phyloP scores from a whole-genome alignment of 92 coral and sea anemone genomes.

The Micromussa lordhowensis region DNA sequence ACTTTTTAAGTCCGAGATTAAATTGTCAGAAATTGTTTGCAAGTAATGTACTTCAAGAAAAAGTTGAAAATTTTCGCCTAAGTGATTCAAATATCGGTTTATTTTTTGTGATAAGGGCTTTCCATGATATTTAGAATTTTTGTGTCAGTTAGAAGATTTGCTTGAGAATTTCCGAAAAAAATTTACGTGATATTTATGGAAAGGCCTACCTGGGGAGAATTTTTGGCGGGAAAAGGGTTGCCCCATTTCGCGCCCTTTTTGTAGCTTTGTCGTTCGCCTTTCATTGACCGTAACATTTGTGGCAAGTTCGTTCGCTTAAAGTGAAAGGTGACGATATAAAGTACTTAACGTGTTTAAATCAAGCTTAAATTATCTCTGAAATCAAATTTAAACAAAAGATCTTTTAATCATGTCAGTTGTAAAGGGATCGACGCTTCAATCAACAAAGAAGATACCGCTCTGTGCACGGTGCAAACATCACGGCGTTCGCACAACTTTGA shows the following conservation, averaged over 20 bases:
- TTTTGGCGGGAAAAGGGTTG: conserved; percentile 37
- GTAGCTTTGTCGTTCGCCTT: not conserved
- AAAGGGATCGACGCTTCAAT: conserved; percentile 10
- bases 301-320: not conserved
- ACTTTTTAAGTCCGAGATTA: too few relatives aligned
- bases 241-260: conserved; percentile 14
- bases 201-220: not conserved
- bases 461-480: conserved; percentile 78
- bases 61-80: too few relatives aligned
- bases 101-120: too few relatives aligned
- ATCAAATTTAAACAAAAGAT: not conserved
- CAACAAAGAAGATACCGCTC: conserved; percentile 61
- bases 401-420: conserved; percentile 5
- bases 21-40: too few relatives aligned
- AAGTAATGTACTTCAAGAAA: too few relatives aligned
- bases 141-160: too few relatives aligned
- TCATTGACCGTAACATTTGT: conserved; percentile 32
- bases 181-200: too few relatives aligned
- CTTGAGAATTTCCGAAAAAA: too few relatives aligned
- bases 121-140: too few relatives aligned
- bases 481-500: conserved; percentile 58
- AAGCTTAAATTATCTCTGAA: not conserved
- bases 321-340: not conserved
- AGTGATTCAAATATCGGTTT: too few relatives aligned
- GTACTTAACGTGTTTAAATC: not conserved